Evolutionary conservation across 2,113 vertebrate species (phyloP).

Genomic region (Pituophis catenifer): DNA sequence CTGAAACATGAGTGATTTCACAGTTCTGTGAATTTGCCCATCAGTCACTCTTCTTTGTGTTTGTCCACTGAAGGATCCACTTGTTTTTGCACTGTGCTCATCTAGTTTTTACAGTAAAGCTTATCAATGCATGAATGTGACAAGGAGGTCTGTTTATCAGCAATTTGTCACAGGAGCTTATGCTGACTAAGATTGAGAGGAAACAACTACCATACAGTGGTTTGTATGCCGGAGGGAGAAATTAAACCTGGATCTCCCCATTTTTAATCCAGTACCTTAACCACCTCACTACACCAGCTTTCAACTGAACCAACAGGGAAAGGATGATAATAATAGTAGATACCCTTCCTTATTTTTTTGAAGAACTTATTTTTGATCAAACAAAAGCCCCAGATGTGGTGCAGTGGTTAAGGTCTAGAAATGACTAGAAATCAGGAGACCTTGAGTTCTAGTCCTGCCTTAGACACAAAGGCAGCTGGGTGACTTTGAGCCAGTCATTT

Average conservation of each 20-base stretch:
- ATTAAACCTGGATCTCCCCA: not conserved
- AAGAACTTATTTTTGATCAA: not conserved
- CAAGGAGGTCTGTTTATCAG: not conserved
- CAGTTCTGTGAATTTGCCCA: not conserved
- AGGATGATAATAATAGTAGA: not conserved
- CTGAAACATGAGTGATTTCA: not conserved
- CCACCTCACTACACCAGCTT: not conserved
- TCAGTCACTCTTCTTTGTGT: not conserved
- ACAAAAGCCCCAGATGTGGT: not conserved
- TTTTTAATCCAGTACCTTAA: not conserved
- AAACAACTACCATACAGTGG: not conserved
- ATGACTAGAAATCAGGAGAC: not conserved
- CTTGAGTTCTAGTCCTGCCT: not conserved
- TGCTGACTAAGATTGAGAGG: not conserved
- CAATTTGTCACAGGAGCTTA: not conserved
- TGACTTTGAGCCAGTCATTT: not conserved
- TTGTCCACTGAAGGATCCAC: not conserved
- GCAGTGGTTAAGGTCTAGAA: not conserved
- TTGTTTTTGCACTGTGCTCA: not conserved
- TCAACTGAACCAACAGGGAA: not conserved
- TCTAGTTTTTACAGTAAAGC: not conserved
- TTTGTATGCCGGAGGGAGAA: not conserved
- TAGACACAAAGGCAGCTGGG: not conserved
- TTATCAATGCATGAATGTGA: not conserved
- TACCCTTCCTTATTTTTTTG: not conserved